Percentiles rank a stretch among this genome's conserved stretches.
Conservation (phyloP, 2,113 vertebrate genomes). For the Crocuta crocuta region DNA sequence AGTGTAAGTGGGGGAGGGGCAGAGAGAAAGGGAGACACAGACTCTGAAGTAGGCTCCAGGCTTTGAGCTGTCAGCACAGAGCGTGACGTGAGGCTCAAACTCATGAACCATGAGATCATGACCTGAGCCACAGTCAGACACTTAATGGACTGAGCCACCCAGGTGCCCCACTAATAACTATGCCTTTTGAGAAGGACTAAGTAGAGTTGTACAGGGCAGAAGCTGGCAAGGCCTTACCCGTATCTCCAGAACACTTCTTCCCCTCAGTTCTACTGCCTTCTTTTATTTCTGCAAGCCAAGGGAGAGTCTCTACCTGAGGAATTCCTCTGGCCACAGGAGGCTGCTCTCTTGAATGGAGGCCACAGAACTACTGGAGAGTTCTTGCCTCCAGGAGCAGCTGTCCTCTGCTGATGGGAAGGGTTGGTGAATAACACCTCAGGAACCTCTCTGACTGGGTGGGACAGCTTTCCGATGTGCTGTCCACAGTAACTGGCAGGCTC, state of each 20-base stretch:
- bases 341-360: not conserved
- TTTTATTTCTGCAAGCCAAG: not conserved
- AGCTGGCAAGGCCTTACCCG: not conserved
- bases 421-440: not conserved
- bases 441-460: not conserved
- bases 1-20: no score
- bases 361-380: not conserved
- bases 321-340: not conserved
- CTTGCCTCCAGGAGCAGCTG: no score
- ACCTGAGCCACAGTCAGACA: no score
- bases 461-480: not conserved
- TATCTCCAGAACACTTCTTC: not conserved
- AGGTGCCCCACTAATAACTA: no score
- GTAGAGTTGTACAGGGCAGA: rapidly evolving
- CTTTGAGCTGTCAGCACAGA: no score
- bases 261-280: no score
- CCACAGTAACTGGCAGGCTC: not conserved
- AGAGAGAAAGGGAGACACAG: no score
- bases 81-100: no score
- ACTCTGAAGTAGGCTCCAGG: no score
- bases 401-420: not conserved
- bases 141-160: no score
- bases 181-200: not conserved
- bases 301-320: not conserved
- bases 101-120: no score